Percentiles rank a stretch among this genome's conserved stretches.
Conservation (phyloP, 2,797 vertebrate genomes). For the Sebastes vulpes region DNA sequence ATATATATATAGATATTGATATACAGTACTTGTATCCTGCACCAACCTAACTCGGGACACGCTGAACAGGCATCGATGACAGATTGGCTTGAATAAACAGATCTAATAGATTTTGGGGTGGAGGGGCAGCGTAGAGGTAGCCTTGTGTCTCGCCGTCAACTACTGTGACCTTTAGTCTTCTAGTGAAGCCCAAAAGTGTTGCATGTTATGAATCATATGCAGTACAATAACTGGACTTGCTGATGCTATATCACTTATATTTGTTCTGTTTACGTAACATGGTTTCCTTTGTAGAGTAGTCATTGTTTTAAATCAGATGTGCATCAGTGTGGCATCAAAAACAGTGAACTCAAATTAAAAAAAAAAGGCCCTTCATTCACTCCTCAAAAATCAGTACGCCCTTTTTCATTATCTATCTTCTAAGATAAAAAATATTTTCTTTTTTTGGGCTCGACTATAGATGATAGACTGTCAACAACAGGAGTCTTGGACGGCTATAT, state of each 20-base stretch:
- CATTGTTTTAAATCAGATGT: constrained; percentile 12
- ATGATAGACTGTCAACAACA: constrained; percentile 10
- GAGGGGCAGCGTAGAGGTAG: constrained; percentile 75
- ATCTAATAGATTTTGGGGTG: constrained; percentile 30
- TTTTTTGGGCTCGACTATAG: not conserved
- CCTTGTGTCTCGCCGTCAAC: constrained; percentile 70
- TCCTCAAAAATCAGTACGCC: not conserved
- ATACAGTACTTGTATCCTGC: constrained; percentile 80
- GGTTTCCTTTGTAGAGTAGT: constrained; percentile 9
- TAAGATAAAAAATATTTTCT: not conserved
- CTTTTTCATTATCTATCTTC: not conserved
- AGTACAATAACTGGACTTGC: constrained; percentile 8
- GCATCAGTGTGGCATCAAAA: constrained; percentile 29
- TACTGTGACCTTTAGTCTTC: constrained; percentile 34
- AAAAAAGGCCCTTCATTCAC: constrained; percentile 43
- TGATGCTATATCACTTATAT: not conserved
- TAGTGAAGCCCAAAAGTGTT: constrained; percentile 26
- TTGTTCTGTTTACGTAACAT: not conserved
- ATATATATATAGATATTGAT: constrained; percentile 50
- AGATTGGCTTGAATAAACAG: constrained; percentile 49
- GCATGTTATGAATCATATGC: constrained; percentile 24
- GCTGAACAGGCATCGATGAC: constrained; percentile 55
- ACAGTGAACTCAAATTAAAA: constrained; percentile 18
- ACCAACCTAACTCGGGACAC: constrained; percentile 57
- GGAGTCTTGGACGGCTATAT: constrained; percentile 5